Conservation (phyloP, 2,888 invertebrate genomes). For the Phrixothrix hirtus region DNA sequence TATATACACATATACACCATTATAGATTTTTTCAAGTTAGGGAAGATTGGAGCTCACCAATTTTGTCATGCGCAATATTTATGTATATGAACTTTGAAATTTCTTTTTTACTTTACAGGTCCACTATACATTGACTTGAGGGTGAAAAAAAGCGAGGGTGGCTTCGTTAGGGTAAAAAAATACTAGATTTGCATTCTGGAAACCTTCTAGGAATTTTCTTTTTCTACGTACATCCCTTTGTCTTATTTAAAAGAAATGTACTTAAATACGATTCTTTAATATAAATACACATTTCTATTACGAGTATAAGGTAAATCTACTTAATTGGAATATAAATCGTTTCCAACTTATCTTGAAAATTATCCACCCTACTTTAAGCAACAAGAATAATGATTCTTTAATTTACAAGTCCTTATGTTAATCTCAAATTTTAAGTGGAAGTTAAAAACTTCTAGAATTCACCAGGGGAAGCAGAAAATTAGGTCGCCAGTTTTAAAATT, state of each 20-base stretch:
- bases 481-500: too few species aligned
- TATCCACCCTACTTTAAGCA: too few species aligned
- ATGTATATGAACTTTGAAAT: conserved; percentile 41
- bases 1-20: conserved; percentile 57
- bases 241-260: conserved; percentile 25
- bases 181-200: conserved; percentile 57
- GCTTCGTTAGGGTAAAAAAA: conserved; percentile 58
- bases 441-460: too few species aligned
- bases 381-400: too few species aligned
- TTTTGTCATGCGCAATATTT: conserved; percentile 41
- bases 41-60: conserved; percentile 52
- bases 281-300: too few species aligned
- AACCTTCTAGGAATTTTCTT: conserved; percentile 48
- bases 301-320: too few species aligned
- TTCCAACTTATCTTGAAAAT: too few species aligned
- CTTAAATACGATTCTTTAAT: too few species aligned
- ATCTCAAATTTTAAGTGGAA: too few species aligned
- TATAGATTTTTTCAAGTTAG: conserved; percentile 57
- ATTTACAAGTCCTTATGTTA: too few species aligned
- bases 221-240: conserved; percentile 17
- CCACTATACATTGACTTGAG: conserved; percentile 53
- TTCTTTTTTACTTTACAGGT: conserved; percentile 41
- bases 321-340: too few species aligned
- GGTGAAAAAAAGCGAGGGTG: conserved; percentile 58
- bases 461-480: too few species aligned